A percentile compares a stretch with the other conserved stretches of the same genome.
phyloP scores from a whole-genome alignment of 2,113 vertebrate species.

The Ciconia stormi region DNA sequence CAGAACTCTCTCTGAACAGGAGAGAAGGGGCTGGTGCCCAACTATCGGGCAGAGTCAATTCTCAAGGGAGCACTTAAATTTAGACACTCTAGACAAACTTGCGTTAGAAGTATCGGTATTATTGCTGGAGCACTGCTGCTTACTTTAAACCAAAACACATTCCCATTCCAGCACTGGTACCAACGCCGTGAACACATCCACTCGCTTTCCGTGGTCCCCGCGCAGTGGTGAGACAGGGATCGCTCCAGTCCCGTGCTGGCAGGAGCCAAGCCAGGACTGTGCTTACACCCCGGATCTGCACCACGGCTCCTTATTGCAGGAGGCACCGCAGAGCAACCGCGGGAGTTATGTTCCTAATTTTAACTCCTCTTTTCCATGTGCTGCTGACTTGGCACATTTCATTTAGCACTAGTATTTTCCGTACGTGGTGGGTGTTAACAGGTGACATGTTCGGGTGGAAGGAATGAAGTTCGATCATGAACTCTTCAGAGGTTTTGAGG shows the following conservation, averaged over 20 bases:
- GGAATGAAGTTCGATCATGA: not conserved
- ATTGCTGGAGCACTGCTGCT: accelerated
- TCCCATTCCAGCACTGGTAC: not conserved
- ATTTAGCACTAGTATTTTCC: not conserved
- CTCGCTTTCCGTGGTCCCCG: accelerated
- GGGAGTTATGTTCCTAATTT: accelerated
- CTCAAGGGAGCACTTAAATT: not conserved
- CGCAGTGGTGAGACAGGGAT: accelerated
- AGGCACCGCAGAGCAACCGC: accelerated
- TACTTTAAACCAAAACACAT: accelerated
- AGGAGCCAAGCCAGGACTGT: not conserved
- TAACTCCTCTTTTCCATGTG: not conserved
- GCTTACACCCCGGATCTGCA: not conserved
- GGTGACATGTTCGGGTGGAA: not conserved
- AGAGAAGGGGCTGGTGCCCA: not conserved
- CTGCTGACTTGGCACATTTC: not conserved
- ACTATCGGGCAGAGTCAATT: not conserved
- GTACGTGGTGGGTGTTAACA: not conserved
- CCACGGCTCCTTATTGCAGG: not conserved
- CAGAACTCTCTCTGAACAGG: not conserved
- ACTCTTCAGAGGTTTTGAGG: not conserved
- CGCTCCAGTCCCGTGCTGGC: accelerated
- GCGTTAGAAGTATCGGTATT: accelerated
- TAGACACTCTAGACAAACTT: not conserved
- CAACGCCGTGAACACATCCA: not conserved